Conservation (phyloP, 37 sponge, comb jelly and placozoan species). For the Axinella damicornis region DNA sequence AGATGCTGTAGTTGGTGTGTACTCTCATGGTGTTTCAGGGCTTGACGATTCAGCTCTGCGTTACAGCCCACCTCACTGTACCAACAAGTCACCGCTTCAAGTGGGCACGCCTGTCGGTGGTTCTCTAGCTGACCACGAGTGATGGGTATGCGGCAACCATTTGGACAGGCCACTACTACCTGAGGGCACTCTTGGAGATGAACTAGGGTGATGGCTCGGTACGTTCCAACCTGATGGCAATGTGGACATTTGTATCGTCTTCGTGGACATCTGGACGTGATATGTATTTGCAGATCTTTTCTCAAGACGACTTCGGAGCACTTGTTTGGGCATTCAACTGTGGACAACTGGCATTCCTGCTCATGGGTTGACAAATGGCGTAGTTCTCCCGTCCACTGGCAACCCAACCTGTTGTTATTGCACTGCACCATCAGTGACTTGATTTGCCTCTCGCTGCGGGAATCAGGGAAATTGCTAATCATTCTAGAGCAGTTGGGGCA, state of each 20-base stretch:
- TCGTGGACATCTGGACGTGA: not conserved
- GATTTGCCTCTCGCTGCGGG: slow-evolving; percentile 12
- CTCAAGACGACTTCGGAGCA: not conserved
- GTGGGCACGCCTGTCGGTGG: slow-evolving; percentile 8
- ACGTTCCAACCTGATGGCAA: slow-evolving; percentile 1
- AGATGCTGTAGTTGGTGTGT: too few species aligned
- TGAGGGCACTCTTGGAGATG: not conserved
- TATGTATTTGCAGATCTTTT: not conserved
- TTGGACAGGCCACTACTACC: slow-evolving; percentile 5
- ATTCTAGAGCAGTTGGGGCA: slow-evolving; percentile 20
- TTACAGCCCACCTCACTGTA: slow-evolving; percentile 11
- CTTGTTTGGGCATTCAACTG: not conserved
- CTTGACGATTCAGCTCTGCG: slow-evolving; percentile 2
- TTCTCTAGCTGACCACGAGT: not conserved
- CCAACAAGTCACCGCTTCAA: not conserved
- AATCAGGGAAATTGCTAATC: slow-evolving; percentile 1
- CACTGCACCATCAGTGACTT: slow-evolving; percentile 13
- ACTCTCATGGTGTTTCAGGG: too few species aligned
- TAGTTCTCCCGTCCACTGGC: slow-evolving; percentile 35
- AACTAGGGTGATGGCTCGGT: too few species aligned
- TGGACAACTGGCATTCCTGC: slow-evolving; percentile 5
- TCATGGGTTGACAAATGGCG: not conserved
- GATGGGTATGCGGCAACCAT: not conserved
- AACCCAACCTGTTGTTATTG: not conserved
- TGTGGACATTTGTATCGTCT: slow-evolving; percentile 4